A percentile compares a stretch with the other conserved stretches of the same genome.
Evolutionary conservation across 1,140 invertebrate species (phyloP).

Genomic region (Dendroctonus valens): DNA sequence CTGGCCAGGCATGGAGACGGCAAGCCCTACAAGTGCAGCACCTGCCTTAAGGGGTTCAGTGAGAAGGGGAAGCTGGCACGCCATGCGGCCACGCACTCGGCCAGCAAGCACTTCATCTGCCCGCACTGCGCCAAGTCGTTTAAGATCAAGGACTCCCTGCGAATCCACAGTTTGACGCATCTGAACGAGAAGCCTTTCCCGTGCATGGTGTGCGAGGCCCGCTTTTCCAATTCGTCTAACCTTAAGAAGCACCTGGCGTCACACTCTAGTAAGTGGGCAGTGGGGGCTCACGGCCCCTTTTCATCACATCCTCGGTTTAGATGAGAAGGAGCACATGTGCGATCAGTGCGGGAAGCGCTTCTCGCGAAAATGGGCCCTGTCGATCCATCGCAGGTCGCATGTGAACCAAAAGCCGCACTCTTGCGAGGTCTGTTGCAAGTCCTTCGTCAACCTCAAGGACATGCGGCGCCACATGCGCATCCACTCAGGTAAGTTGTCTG

Average conservation of each 20-base stretch:
- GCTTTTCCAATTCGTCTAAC: conserved; percentile 57
- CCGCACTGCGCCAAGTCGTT: conserved; percentile 51
- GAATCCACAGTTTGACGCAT: conserved; percentile 53
- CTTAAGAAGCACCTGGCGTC: conserved; percentile 56
- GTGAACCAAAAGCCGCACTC: conserved; percentile 49
- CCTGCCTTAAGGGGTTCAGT: conserved; percentile 46
- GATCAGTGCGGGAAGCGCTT: conserved; percentile 57
- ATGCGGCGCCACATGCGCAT: conserved; percentile 55
- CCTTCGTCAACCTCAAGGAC: conserved; percentile 58
- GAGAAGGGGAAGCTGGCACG: conserved; percentile 45
- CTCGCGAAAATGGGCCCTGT: conserved; percentile 52
- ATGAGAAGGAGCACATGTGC: conserved; percentile 57
- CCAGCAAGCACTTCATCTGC: conserved; percentile 48
- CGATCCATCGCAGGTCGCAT: conserved; percentile 48
- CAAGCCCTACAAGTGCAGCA: conserved; percentile 46
- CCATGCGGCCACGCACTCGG: conserved; percentile 43
- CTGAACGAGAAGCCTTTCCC: conserved; percentile 53
- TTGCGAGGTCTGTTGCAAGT: conserved; percentile 55
- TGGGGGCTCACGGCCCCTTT: background rate
- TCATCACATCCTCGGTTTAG: conserved; percentile 42
- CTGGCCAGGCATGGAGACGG: conserved; percentile 43
- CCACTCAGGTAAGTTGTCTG: conserved; percentile 52
- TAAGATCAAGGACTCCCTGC: conserved; percentile 50
- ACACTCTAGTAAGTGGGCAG: conserved; percentile 53
- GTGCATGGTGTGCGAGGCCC: conserved; percentile 53